Evolutionary conservation across 2,113 vertebrate species (phyloP).

Genomic region (Fregata magnificens): DNA sequence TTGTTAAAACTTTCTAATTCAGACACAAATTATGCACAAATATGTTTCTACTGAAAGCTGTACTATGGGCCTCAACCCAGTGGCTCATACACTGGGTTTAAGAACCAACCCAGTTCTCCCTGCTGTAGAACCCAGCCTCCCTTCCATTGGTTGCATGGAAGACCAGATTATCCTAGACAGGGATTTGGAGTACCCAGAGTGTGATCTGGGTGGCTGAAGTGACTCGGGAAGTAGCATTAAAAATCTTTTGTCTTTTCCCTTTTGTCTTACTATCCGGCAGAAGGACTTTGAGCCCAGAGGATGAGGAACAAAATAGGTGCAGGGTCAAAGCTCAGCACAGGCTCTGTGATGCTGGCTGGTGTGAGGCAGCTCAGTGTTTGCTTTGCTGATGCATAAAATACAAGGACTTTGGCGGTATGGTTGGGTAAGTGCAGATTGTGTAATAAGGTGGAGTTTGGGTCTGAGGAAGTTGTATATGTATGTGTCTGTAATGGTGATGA

Average conservation of each 20-base stretch:
- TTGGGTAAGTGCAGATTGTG: neutral
- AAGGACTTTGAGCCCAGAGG: neutral
- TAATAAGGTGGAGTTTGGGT: neutral
- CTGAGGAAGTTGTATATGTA: neutral
- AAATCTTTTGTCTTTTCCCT: neutral
- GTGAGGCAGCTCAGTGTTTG: neutral
- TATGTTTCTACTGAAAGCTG: neutral
- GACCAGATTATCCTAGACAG: neutral
- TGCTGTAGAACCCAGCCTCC: neutral
- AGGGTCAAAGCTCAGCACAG: neutral
- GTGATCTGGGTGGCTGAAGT: neutral
- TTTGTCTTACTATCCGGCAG: neutral
- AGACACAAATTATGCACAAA: neutral
- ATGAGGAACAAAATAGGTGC: neutral
- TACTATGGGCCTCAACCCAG: neutral
- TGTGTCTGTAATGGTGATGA: neutral
- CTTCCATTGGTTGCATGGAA: too few relatives aligned
- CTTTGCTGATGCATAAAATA: neutral
- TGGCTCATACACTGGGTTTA: neutral
- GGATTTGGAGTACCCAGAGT: neutral
- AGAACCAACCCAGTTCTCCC: neutral
- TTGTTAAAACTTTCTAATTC: neutral
- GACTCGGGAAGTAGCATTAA: neutral
- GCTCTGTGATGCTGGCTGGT: neutral
- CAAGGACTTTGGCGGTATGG: neutral